Evolutionary conservation across 2,888 invertebrate genomes (phyloP).

Genomic region (Frankliniella intonsa): DNA sequence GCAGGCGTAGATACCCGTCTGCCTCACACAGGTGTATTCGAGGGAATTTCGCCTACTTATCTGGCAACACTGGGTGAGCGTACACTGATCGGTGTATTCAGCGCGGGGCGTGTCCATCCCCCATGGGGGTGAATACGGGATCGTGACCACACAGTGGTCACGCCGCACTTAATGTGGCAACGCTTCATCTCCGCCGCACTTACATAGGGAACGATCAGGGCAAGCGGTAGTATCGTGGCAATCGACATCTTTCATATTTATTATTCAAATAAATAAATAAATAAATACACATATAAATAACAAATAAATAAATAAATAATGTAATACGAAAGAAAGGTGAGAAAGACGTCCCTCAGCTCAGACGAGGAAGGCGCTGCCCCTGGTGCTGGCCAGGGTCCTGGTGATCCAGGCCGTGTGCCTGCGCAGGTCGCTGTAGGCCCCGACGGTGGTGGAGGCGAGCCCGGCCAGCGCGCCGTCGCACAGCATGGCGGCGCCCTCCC

Average conservation of each 20-base stretch:
- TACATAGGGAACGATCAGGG: too few relatives aligned
- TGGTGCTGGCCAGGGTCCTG: not conserved
- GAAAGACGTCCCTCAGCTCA: not conserved
- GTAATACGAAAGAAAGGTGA: not conserved
- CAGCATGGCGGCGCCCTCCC: slow-evolving; percentile 4
- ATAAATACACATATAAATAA: not conserved
- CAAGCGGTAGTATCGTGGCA: not conserved
- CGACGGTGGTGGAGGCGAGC: not conserved
- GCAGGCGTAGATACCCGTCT: too few relatives aligned
- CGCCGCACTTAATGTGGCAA: too few relatives aligned
- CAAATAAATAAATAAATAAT: not conserved
- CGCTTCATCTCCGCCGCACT: too few relatives aligned
- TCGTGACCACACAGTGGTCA: too few relatives aligned
- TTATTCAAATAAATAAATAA: not conserved
- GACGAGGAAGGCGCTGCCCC: not conserved
- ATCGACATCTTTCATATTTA: not conserved
- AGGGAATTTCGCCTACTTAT: too few relatives aligned
- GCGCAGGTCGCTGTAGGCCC: not conserved
- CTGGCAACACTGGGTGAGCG: too few relatives aligned
- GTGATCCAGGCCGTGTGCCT: not conserved
- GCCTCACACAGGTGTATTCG: too few relatives aligned
- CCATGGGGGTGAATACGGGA: too few relatives aligned
- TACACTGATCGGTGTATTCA: too few relatives aligned
- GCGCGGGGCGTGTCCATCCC: too few relatives aligned
- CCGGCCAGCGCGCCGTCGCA: slow-evolving; percentile 5